phyloP scores from a whole-genome alignment of 2,888 invertebrate genomes.

The Plemyria rubiginata region DNA sequence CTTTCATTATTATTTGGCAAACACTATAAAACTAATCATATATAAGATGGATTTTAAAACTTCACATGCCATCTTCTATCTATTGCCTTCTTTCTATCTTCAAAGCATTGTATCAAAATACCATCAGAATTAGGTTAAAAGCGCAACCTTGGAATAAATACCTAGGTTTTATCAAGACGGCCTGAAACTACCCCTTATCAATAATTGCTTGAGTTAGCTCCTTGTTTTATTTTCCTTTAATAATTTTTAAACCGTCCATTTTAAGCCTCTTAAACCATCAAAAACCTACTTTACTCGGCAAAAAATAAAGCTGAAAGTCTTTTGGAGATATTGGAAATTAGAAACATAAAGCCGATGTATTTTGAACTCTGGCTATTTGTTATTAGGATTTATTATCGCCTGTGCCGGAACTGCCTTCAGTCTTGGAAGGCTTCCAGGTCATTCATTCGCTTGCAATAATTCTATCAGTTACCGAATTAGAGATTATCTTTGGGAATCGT shows the following conservation, averaged over 20 bases:
- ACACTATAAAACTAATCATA: too few relatives aligned
- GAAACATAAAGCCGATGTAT: constrained; percentile 42
- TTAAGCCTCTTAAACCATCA: neutral
- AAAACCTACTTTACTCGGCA: constrained; percentile 29
- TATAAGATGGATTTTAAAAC: too few relatives aligned
- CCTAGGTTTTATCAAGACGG: neutral
- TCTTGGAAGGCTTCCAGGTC: constrained; percentile 63
- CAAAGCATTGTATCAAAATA: too few relatives aligned
- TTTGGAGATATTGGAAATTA: constrained; percentile 33
- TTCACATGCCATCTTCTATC: too few relatives aligned
- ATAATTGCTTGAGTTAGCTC: constrained; percentile 13
- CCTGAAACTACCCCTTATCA: constrained; percentile 12
- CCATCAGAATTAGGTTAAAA: neutral
- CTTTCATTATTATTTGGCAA: too few relatives aligned
- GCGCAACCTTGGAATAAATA: neutral
- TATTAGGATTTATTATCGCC: constrained; percentile 50
- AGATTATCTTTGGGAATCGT: constrained; percentile 62
- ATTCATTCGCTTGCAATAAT: constrained; percentile 66
- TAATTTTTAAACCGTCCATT: constrained; percentile 10
- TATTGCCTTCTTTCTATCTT: too few relatives aligned
- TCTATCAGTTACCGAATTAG: constrained; percentile 65
- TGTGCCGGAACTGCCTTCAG: constrained; percentile 28
- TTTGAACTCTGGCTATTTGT: constrained; percentile 45
- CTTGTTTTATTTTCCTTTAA: constrained; percentile 18
- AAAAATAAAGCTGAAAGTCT: constrained; percentile 34